Base-by-base conservation (phyloP, 1,140 invertebrate species). In the Pogonognathellus flavescens region DNA sequence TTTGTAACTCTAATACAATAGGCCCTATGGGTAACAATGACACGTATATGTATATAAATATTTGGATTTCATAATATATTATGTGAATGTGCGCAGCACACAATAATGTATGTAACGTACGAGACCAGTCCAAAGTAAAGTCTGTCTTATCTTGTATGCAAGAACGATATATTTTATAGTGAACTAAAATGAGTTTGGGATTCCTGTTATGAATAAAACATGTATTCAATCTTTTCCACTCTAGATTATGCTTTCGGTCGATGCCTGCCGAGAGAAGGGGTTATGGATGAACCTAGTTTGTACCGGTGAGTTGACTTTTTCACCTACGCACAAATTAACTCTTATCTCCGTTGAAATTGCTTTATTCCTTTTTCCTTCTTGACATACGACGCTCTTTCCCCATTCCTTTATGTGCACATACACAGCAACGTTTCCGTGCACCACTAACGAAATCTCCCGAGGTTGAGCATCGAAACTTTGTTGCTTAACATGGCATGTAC, bases 191-290 rank as follows among this genome's bases (percentile, higher is more conserved):
- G 20, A 53, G 50, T 25, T 41, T 41, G 31, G 31, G 31, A 41
- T 41, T 41, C 1, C 31, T 55, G n/a, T 10, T 81, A 81, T 81
- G 53, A 59, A 55, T 81, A 81, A 55, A 81, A 59, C 55, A 81
- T 81, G 13, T 55, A 20, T 52, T 53, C 20, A 50, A 80, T 80
- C 49, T 86, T 87, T 89, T 83, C 81, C 82, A 88, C 92, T 93
- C 55, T 91, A 97, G 96, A 97, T 92, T 93, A 93, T 89, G 95
- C 94, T 84, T 96, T 97, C 90, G 95, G 95, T 85, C 93, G 93
- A 89, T 97, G 96, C 90, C 92, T 96, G 87, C 92, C 93, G 80
- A 90, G 93, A 18, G 93, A 93, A 86, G 93, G 92, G 14, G 92
- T 94, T 85, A 88, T 92, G 57, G 91, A 92, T 50, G 92, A 93